phyloP scores from a whole-genome alignment of 2,113 vertebrate genomes.

The Ardeotis arabs region DNA sequence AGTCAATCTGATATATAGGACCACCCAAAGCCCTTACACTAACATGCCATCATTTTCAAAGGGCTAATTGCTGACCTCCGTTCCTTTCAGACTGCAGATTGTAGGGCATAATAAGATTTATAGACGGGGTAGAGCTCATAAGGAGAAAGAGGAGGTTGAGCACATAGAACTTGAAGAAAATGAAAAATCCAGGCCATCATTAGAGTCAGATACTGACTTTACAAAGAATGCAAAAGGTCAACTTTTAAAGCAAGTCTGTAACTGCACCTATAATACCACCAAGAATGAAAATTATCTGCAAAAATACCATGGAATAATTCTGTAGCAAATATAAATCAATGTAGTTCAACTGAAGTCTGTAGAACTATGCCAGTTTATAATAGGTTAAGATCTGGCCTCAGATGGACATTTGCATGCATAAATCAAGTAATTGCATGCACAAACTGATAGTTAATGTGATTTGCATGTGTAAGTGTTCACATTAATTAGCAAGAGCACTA shows the following conservation, averaged over 20 bases:
- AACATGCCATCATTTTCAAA: background rate
- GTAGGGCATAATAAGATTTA: background rate
- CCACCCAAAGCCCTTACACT: background rate
- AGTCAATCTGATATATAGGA: conserved; percentile 7
- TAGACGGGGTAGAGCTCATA: background rate
- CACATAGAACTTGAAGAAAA: background rate
- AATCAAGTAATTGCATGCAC: conserved; percentile 26
- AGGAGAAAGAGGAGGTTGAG: background rate
- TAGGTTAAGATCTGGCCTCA: conserved; percentile 32
- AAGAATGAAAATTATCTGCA: background rate
- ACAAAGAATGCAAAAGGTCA: background rate
- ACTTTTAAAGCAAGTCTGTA: background rate
- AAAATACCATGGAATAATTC: background rate
- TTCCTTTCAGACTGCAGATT: background rate
- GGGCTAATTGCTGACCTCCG: background rate
- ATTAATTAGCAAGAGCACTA: conserved; percentile 18
- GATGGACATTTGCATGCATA: conserved; percentile 37
- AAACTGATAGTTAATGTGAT: conserved; percentile 51
- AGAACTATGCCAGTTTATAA: background rate
- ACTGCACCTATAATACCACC: background rate
- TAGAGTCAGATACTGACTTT: background rate
- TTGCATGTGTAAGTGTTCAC: conserved; percentile 46
- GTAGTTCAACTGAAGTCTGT: background rate
- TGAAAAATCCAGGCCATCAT: background rate
- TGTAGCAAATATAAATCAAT: background rate